Percentiles rank a stretch among this genome's conserved stretches.
Evolutionary conservation across 2,888 invertebrate genomes (phyloP).

Genomic region (Pediacus dermestoides): DNA sequence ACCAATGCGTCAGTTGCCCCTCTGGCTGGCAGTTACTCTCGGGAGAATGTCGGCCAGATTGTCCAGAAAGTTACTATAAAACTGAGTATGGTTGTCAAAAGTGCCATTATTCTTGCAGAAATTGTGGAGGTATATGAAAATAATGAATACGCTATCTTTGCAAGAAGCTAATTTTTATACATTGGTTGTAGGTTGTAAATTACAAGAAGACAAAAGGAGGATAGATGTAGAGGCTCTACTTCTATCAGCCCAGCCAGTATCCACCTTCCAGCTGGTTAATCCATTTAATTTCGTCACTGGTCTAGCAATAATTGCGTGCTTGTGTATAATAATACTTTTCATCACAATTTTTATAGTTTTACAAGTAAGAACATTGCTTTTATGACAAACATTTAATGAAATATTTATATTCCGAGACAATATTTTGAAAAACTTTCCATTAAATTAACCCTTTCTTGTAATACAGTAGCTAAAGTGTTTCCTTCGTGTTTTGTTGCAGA

Average conservation of each 20-base stretch:
- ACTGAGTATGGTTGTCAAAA: slow-evolving; percentile 78
- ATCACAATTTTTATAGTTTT: slow-evolving; percentile 66
- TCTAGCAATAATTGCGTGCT: slow-evolving; percentile 63
- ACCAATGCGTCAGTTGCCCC: slow-evolving; percentile 83
- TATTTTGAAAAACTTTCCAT: too few relatives aligned
- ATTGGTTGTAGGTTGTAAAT: slow-evolving; percentile 43
- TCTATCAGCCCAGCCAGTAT: slow-evolving; percentile 47
- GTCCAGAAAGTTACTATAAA: slow-evolving; percentile 84
- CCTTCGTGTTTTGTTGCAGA: slow-evolving; percentile 39
- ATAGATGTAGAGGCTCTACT: slow-evolving; percentile 49
- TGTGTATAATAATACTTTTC: slow-evolving; percentile 67
- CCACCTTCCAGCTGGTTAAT: slow-evolving; percentile 47
- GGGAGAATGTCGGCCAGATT: slow-evolving; percentile 81
- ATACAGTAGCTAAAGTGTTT: too few relatives aligned
- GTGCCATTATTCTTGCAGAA: slow-evolving; percentile 85
- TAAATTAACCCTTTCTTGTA: too few relatives aligned
- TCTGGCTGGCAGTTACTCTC: slow-evolving; percentile 76
- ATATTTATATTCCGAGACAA: too few relatives aligned
- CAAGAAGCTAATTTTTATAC: neutral
- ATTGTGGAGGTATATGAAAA: slow-evolving; percentile 66
- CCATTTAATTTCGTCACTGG: slow-evolving; percentile 65
- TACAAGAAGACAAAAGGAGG: slow-evolving; percentile 47
- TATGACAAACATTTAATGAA: too few relatives aligned
- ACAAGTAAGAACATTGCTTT: slow-evolving; percentile 68
- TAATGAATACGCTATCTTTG: neutral